phyloP scores from a whole-genome alignment of 2,113 vertebrate genomes.

The Hoplias malabaricus region DNA sequence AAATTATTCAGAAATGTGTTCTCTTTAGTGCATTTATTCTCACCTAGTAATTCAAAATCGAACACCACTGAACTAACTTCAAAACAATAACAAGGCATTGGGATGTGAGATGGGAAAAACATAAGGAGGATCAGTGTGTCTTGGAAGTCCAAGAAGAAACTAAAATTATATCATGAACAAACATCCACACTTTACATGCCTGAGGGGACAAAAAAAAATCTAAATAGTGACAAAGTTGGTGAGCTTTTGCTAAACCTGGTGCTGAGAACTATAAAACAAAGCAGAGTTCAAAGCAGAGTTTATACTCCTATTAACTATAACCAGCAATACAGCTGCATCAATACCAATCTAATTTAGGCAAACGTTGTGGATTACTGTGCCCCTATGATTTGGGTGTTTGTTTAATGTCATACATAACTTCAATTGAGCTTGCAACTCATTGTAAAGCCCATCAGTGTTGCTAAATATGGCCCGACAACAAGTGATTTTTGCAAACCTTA shows the following conservation, averaged over 20 bases:
- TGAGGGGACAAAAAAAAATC: too few relatives aligned
- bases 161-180: not conserved
- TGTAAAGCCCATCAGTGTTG: too few relatives aligned
- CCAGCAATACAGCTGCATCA: not conserved
- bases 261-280: not conserved
- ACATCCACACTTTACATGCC: not conserved
- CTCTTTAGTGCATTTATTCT: too few relatives aligned
- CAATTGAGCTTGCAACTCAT: not conserved
- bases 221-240: not conserved
- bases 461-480: too few relatives aligned
- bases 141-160: not conserved
- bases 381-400: not conserved
- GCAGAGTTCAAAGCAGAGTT: not conserved
- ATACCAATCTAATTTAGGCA: not conserved
- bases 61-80: too few relatives aligned
- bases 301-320: not conserved
- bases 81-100: too few relatives aligned
- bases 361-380: not conserved
- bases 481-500: too few relatives aligned
- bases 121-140: too few relatives aligned
- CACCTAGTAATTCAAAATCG: too few relatives aligned
- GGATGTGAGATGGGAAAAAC: too few relatives aligned
- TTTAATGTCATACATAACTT: not conserved
- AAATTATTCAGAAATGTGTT: too few relatives aligned
- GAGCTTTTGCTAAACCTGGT: not conserved